Base-by-base conservation (phyloP, 1,140 invertebrate genomes). In the Drosophila willistoni region DNA sequence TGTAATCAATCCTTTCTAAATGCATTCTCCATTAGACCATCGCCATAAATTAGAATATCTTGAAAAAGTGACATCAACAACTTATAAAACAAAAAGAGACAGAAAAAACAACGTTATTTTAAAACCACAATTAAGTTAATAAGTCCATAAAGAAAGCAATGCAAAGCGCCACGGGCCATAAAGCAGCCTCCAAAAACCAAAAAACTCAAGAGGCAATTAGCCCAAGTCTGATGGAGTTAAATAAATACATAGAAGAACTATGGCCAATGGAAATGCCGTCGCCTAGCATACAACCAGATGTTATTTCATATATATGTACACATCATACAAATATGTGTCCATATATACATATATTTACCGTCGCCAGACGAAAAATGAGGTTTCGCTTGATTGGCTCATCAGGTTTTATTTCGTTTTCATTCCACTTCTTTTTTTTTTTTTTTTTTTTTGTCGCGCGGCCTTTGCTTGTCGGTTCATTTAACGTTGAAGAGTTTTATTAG, bases 41-140 rank as follows among this genome's bases (percentile, higher is more conserved):
- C 1, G 33, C 68, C 75, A 60, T 85, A 85, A 85, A 86, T 82
- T 79, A 70, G 66, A 86, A 86, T 87, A 85, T 82, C 68, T 63
- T 63, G 64, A 59, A 19, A 25, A 12, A 64, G 66, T 71, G 66
- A 71, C 68, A 59, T 73, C 61, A 77, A 70, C 76, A 60, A 59
- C 44, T 66, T 59, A 80, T 59, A 66, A 79, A 70, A 25, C 0
- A 71, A 73, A 64, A 29, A 29, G 29, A 29, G 51, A 56, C 41
- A 14, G 68, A 64, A 73, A 64, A 39, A 39, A 39, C 29, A 29
- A 29, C 29, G 12, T 39, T 56, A 41, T 68, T 79, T 81, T 84
- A 84, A 80, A 79, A 80, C 81, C 68, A 70, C 77, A 89, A 89
- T 89, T 89, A 89, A 78, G 67, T 69, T 75, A 71, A 89, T 89